phyloP scores from a whole-genome alignment of 1,140 invertebrate species.

The Holcopasites calliopsidis region DNA sequence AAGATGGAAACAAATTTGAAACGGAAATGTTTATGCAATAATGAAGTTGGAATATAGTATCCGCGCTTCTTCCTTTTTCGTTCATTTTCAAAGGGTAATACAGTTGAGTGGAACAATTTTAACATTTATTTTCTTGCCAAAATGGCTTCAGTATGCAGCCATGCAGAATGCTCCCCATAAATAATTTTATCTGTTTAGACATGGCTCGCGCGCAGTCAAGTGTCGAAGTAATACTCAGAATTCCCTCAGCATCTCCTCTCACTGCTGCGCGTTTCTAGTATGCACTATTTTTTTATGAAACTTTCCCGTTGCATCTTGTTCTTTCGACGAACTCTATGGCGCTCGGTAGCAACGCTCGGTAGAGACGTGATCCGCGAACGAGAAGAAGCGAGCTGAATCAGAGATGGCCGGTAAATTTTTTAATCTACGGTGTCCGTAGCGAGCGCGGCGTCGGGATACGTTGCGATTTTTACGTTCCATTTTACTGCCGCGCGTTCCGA shows the following conservation, averaged over 20 bases:
- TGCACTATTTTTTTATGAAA: not conserved
- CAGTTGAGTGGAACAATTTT: too few relatives aligned
- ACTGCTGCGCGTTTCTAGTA: too few relatives aligned
- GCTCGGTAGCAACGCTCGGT: not conserved
- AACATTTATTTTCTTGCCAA: too few relatives aligned
- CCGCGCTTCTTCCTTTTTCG: too few relatives aligned
- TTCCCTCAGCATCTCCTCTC: too few relatives aligned
- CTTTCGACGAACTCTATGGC: not conserved
- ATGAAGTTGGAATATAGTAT: too few relatives aligned
- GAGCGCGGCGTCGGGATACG: not conserved
- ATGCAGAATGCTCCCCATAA: too few relatives aligned
- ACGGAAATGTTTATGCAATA: too few relatives aligned
- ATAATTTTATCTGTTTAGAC: not conserved
- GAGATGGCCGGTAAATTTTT: constrained; percentile 21
- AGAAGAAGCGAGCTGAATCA: constrained; percentile 10
- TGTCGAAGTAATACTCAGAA: not conserved
- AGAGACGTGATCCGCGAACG: constrained; percentile 26
- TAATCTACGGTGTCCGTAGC: not conserved
- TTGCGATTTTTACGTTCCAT: constrained; percentile 12
- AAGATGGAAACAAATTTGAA: too few relatives aligned
- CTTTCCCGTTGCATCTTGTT: not conserved
- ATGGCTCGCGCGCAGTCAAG: not conserved
- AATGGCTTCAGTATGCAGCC: too few relatives aligned
- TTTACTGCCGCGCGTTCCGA: constrained; percentile 12
- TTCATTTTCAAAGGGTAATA: too few relatives aligned